Conservation (phyloP, 2,888 invertebrate genomes). For the Lasioglossum figueresi region DNA sequence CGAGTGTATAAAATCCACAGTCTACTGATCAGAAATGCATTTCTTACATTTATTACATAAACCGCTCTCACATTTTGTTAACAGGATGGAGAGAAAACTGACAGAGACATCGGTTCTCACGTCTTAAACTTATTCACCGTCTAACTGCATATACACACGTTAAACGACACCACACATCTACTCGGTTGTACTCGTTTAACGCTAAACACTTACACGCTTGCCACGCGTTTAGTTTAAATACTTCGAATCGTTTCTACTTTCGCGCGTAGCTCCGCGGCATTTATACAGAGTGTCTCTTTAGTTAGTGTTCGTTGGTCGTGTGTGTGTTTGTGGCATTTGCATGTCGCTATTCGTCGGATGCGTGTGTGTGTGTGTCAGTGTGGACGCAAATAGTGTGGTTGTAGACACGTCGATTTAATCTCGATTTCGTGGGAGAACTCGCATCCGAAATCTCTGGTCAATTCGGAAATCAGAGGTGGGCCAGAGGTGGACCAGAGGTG, state of each 20-base stretch:
- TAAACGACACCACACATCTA: conserved; percentile 72
- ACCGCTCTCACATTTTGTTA: not conserved
- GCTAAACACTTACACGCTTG: conserved; percentile 65
- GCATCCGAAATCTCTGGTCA: not conserved
- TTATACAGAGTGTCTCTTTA: conserved; percentile 33
- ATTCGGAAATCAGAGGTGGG: not conserved
- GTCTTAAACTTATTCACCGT: conserved; percentile 70
- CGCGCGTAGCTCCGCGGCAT: conserved; percentile 57
- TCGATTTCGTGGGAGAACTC: conserved; percentile 5
- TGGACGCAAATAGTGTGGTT: conserved; percentile 22
- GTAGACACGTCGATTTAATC: not conserved
- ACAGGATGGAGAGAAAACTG: not conserved
- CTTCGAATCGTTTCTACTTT: conserved; percentile 58
- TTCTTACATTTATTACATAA: not conserved
- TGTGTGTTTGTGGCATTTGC: conserved; percentile 18
- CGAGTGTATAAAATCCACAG: not conserved
- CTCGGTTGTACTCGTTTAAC: conserved; percentile 66
- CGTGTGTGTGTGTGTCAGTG: too few relatives aligned
- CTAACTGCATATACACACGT: conserved; percentile 67
- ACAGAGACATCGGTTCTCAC: conserved; percentile 39
- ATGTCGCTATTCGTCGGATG: conserved; percentile 34
- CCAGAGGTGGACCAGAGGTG: too few relatives aligned
- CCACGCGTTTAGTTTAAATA: conserved; percentile 65
- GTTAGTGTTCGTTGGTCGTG: not conserved
- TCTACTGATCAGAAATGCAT: not conserved